phyloP scores from a whole-genome alignment of 2,113 vertebrate genomes.

The Cyprinodon tularosa region DNA sequence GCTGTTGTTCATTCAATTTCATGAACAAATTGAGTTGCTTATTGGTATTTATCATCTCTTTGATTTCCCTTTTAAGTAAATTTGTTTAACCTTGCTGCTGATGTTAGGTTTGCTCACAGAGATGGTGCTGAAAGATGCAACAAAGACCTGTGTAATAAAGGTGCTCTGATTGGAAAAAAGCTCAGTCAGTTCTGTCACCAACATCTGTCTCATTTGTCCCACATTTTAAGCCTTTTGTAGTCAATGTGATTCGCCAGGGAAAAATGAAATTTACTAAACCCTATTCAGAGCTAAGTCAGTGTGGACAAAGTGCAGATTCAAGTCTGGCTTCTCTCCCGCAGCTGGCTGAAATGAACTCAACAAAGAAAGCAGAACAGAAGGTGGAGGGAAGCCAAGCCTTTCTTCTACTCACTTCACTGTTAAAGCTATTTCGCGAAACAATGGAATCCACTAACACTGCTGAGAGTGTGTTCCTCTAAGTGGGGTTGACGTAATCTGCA shows the following conservation, averaged over 20 bases:
- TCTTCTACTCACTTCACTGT: slow-evolving; percentile 35
- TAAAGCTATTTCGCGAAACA: slow-evolving; percentile 52
- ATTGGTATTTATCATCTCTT: slow-evolving; percentile 11
- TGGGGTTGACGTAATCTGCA: slow-evolving; percentile 37
- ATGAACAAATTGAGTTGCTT: slow-evolving; percentile 12
- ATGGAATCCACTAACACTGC: slow-evolving; percentile 48
- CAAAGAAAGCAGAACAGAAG: slow-evolving; percentile 47
- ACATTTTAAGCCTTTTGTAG: slow-evolving; percentile 43
- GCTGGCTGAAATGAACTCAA: slow-evolving; percentile 29
- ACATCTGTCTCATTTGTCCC: slow-evolving; percentile 31
- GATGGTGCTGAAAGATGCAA: slow-evolving; percentile 51
- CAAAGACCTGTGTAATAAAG: slow-evolving; percentile 52
- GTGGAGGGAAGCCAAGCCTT: slow-evolving; percentile 47
- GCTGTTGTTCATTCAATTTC: slow-evolving; percentile 33
- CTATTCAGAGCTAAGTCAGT: slow-evolving; percentile 38
- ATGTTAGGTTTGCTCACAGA: slow-evolving; percentile 61
- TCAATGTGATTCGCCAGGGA: slow-evolving; percentile 30
- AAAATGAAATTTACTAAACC: slow-evolving; percentile 40
- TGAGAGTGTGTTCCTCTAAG: slow-evolving; percentile 42
- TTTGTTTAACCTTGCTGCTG: slow-evolving; percentile 12
- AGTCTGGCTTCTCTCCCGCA: slow-evolving; percentile 4
- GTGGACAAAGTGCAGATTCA: slow-evolving; percentile 26
- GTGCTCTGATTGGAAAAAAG: slow-evolving; percentile 41
- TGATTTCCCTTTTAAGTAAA: slow-evolving; percentile 11
- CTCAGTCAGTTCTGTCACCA: slow-evolving; percentile 37